Evolutionary conservation across 2,888 invertebrate species (phyloP).

Genomic region (Drosophila rubida): DNA sequence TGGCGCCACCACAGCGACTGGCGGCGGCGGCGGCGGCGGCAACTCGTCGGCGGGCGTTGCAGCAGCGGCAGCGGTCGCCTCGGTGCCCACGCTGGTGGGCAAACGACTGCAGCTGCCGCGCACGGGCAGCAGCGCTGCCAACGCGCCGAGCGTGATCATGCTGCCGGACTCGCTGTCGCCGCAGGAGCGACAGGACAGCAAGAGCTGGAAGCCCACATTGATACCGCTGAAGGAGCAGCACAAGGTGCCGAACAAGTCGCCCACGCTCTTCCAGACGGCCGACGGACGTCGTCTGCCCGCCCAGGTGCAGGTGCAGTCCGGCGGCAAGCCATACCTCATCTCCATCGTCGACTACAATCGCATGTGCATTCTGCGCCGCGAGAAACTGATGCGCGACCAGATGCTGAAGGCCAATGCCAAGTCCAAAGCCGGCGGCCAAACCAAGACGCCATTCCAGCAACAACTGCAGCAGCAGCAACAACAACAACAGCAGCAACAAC

Average conservation of each 20-base stretch:
- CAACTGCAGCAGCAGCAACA: constrained; percentile 71
- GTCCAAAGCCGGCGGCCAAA: constrained; percentile 44
- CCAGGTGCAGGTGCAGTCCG: constrained; percentile 90
- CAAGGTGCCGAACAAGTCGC: constrained; percentile 74
- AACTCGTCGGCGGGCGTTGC: no score
- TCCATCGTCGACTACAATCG: constrained; percentile 92
- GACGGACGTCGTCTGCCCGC: constrained; percentile 87
- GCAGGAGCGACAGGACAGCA: constrained; percentile 85
- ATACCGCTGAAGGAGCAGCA: constrained; percentile 87
- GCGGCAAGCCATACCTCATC: constrained; percentile 92
- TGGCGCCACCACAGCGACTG: constrained; percentile 4
- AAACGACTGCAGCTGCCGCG: constrained; percentile 76
- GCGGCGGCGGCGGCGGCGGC: not conserved
- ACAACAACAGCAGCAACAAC: constrained; percentile 51
- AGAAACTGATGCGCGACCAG: constrained; percentile 88
- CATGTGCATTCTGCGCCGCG: constrained; percentile 90
- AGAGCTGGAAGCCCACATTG: constrained; percentile 90
- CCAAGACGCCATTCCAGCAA: constrained; percentile 34
- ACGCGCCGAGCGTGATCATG: constrained; percentile 80
- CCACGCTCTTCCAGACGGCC: constrained; percentile 86
- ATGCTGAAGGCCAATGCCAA: constrained; percentile 82
- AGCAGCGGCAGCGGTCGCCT: not conserved
- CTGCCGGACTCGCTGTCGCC: constrained; percentile 83
- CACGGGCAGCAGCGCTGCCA: constrained; percentile 36
- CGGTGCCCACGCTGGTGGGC: constrained; percentile 11